A percentile compares a stretch with the other conserved stretches of the same genome.
Conservation (phyloP, 2,888 invertebrate species). For the Aleiodes alternator region DNA sequence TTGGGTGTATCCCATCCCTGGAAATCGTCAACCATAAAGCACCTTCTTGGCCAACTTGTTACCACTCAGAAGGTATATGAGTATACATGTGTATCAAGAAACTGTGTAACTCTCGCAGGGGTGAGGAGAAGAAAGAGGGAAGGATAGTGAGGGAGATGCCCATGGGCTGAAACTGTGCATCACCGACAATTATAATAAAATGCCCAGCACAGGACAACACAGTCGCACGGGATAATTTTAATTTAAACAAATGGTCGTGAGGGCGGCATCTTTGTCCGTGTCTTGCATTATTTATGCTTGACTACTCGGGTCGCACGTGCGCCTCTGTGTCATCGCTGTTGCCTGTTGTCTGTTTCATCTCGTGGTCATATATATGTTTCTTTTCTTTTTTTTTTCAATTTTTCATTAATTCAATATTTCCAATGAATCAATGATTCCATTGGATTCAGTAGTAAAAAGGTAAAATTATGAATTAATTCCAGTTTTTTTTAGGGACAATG, state of each 20-base stretch:
- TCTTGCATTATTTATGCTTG: conserved; percentile 75
- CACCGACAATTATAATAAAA: conserved; percentile 46
- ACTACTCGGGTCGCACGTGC: conserved; percentile 73
- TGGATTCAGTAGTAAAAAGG: too few relatives aligned
- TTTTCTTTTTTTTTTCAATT: conserved; percentile 25
- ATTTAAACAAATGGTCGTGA: conserved; percentile 75
- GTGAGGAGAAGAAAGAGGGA: not conserved
- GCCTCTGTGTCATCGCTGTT: conserved; percentile 72
- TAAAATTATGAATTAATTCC: too few relatives aligned
- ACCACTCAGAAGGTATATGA: conserved; percentile 1
- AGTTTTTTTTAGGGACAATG: too few relatives aligned
- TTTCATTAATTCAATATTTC: conserved; percentile 39
- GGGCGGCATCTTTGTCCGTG: conserved; percentile 75
- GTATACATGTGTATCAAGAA: conserved; percentile 31
- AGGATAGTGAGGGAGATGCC: conserved; percentile 8
- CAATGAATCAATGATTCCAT: conserved; percentile 38
- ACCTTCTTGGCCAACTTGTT: conserved; percentile 15
- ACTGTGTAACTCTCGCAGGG: conserved; percentile 18
- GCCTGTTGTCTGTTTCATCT: conserved; percentile 57
- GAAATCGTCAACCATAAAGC: conserved; percentile 26
- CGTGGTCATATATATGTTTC: conserved; percentile 23
- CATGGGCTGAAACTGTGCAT: conserved; percentile 25
- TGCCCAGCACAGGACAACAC: conserved; percentile 54
- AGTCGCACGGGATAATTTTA: conserved; percentile 71
- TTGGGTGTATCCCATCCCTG: not conserved